Evolutionary conservation across 1,140 invertebrate species (phyloP), one percentile per base, ranked within the genome.

Genomic region (Cotesia chilonis): DNA sequence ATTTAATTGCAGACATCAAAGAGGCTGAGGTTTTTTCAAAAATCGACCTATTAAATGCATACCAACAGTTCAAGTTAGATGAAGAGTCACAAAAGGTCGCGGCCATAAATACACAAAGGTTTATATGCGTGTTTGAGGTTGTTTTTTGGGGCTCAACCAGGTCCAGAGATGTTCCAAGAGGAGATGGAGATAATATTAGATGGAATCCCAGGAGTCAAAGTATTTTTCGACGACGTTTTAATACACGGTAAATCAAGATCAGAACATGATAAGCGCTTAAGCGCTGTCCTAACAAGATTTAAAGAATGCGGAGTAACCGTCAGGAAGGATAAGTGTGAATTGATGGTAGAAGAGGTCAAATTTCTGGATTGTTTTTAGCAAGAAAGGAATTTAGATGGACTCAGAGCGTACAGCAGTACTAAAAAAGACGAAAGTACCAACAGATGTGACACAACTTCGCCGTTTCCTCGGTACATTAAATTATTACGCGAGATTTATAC

Each of bases 181-280:
- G 36, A 60, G 17, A 60, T 70, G 68, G 57, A 70, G 14, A 61
- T 20, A 20, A 10, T 61, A 10, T 20, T 60, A 5, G 9, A 28
- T 2, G 57, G 37, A 20, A 70, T 70, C 47, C n/a, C 35, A 61
- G 57, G 68, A 5, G 68, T 70, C 3, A 37, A 41, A 4, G 36
- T 59, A 47, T 70, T 70, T 14, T 70, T 59, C 28, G 55, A 60
- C 51, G 68, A 70, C 12, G 10, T 69, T 14, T 38, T 41, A 4
- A n/a, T 59, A 10, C 61, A 17, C 41, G 68, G 57, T 20, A 4
- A 36, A 12, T 17, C 4, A 28, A 28, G 10, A 35, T 3, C 20
- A 38, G 12, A 38, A 28, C 68, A 70, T 28, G 37, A 61, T 20
- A 14, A 61, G 9, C 10, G 68, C 5, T 70, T 70, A 36, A n/a